Evolutionary conservation across 2,888 invertebrate species (phyloP), one percentile per base, ranked within the genome.

Genomic region (Diaperis boleti): DNA sequence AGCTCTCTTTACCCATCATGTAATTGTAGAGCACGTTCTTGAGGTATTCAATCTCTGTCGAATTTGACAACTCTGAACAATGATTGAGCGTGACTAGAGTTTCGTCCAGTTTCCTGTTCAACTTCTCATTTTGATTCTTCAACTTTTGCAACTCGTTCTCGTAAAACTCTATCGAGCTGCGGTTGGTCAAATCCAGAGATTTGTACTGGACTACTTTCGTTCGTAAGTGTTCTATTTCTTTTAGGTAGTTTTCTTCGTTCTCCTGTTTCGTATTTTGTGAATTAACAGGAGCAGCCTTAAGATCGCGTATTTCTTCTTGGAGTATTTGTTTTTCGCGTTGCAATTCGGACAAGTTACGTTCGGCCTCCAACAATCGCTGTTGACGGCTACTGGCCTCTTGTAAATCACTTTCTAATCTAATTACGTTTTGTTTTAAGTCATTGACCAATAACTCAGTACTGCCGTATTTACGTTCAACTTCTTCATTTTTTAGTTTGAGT

Each of bases 21-120:
- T 95, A 95, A 79, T 94, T 92, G 79, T 88, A 97, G 71, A 98
- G 86, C 68, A 98, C 94, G 80, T 98, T 98, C 74, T 89, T 87
- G 71, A 97, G 86, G 83, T 97, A 97, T 83, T 96, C 94, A 72
- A 93, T 87, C 80, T 94, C 93, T 1, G 92, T 92, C 62, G 88
- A 88, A 66, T 86, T 87, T 68, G 88, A 85, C 54, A 82, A 63
- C 41, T 82, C 81, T 0, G 78, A 70, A 47, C 80, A 81, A 63
- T 82, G 81, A 62, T 77, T 79, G 31, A 82, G 66, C 4, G 80
- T 82, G 44, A 90, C 90, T 74, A 90, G 82, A 55, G 89, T 90
- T 82, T 90, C 92, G 76, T 89, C 91, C 72, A 90, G 79, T 77
- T 89, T 88, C 57, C 88, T 83, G 70, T 88, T 89, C 57, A 90